Percentiles rank a stretch among this genome's conserved stretches.
Evolutionary conservation across 2,888 invertebrate species (phyloP).

Genomic region (Luperina testacea): DNA sequence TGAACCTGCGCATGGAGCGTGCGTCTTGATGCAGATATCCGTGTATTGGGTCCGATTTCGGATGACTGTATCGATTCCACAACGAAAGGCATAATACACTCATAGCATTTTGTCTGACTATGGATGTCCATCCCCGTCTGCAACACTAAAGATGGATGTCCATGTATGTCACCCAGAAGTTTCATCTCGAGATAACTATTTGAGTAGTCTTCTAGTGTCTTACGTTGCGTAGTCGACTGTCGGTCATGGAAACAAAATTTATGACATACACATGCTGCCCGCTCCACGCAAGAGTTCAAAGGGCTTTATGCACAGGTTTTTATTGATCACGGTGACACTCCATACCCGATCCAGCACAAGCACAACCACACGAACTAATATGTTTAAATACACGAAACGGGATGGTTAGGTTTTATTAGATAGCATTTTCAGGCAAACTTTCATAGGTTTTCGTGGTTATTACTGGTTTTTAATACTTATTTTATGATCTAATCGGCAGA

Average conservation of each 20-base stretch:
- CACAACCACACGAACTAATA: constrained; percentile 80
- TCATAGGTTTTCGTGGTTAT: constrained; percentile 24
- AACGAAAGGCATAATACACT: constrained; percentile 37
- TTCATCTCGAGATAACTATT: not conserved
- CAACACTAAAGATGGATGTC: constrained; percentile 15
- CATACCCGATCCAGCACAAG: constrained; percentile 78
- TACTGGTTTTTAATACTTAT: constrained; percentile 64
- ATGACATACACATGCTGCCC: constrained; percentile 86
- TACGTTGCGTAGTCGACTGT: constrained; percentile 46
- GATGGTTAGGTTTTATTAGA: constrained; percentile 70
- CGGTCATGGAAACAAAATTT: constrained; percentile 74
- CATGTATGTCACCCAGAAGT: constrained; percentile 11
- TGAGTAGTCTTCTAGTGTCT: constrained; percentile 9
- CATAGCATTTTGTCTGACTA: not conserved
- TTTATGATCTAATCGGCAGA: constrained; percentile 91
- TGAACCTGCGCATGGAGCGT: constrained; percentile 86
- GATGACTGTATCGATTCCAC: constrained; percentile 48
- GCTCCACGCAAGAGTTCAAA: constrained; percentile 86
- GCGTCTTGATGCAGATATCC: constrained; percentile 84
- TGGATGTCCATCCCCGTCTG: constrained; percentile 24
- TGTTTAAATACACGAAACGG: constrained; percentile 74
- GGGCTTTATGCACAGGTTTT: constrained; percentile 85
- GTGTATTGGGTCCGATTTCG: constrained; percentile 69
- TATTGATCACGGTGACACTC: constrained; percentile 70
- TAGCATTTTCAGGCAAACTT: constrained; percentile 61